A percentile compares a stretch with the other conserved stretches of the same genome.
Conservation (phyloP, 1,140 invertebrate species). For the Drosophila triauraria region DNA sequence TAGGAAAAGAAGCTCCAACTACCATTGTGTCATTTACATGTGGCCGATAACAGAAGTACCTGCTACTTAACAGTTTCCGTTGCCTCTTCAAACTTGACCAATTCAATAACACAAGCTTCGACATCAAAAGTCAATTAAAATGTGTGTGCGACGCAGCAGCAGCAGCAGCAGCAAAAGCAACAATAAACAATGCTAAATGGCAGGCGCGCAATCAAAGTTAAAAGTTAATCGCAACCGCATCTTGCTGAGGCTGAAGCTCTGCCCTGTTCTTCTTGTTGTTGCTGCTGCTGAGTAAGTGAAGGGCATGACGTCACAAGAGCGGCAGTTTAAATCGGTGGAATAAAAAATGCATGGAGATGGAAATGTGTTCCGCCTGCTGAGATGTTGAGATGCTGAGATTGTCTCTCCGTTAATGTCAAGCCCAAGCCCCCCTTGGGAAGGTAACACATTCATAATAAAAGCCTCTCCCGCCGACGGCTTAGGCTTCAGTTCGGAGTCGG, state of each 20-base stretch:
- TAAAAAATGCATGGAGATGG: conserved; percentile 21
- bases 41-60: conserved; percentile 18
- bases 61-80: background rate
- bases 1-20: background rate
- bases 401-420: conserved; percentile 28
- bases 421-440: conserved; percentile 18
- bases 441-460: conserved; percentile 51
- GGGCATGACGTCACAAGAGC: conserved; percentile 75
- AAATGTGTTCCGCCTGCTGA: conserved; percentile 30
- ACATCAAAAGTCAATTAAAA: conserved; percentile 58
- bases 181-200: conserved; percentile 33
- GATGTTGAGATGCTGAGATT: conserved; percentile 12
- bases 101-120: conserved; percentile 41
- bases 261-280: conserved; percentile 5
- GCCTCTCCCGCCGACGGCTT: conserved; percentile 14
- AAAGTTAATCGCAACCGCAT: conserved; percentile 31
- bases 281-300: conserved; percentile 64
- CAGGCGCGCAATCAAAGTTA: conserved; percentile 39
- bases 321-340: conserved; percentile 15
- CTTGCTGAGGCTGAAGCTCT: conserved; percentile 14
- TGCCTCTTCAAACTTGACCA: conserved; percentile 35
- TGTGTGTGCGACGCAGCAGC: background rate
- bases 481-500: conserved; percentile 49
- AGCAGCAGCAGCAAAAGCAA: conserved; percentile 1
- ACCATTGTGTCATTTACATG: conserved; percentile 9